phyloP scores from a whole-genome alignment of 2,888 invertebrate genomes.

The Caenorhabditis angaria region DNA sequence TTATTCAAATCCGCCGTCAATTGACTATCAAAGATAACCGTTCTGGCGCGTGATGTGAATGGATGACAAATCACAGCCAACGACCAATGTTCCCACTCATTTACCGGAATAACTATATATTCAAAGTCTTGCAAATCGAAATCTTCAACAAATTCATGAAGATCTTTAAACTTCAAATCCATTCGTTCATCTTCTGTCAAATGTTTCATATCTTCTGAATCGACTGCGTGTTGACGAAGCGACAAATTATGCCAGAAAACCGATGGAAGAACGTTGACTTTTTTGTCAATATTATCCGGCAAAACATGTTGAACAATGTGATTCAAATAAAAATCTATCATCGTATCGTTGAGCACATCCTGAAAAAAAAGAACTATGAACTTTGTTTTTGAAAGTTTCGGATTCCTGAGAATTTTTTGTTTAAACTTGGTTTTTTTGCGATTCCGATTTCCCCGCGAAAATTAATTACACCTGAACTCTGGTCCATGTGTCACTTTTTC shows the following conservation, averaged over 20 bases:
- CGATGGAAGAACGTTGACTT: slow-evolving; percentile 60
- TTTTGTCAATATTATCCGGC: slow-evolving; percentile 52
- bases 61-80: slow-evolving; percentile 60
- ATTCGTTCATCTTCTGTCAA: slow-evolving; percentile 37
- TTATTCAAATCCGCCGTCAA: slow-evolving; percentile 53
- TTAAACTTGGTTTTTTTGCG: too few species aligned
- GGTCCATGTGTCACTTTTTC: too few species aligned
- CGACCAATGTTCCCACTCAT: slow-evolving; percentile 69
- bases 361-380: slow-evolving; percentile 22
- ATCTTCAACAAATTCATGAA: slow-evolving; percentile 60
- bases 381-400: not conserved
- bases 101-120: slow-evolving; percentile 64
- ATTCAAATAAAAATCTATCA: slow-evolving; percentile 69
- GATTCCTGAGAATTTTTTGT: too few species aligned
- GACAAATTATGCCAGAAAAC: slow-evolving; percentile 64
- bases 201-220: slow-evolving; percentile 38
- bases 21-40: slow-evolving; percentile 63
- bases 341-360: slow-evolving; percentile 64
- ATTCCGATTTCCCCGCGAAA: too few species aligned
- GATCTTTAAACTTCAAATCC: slow-evolving; percentile 52
- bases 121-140: slow-evolving; percentile 67
- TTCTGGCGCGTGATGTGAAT: slow-evolving; percentile 49
- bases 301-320: slow-evolving; percentile 64
- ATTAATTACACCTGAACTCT: too few species aligned
- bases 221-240: slow-evolving; percentile 43